phyloP scores from a whole-genome alignment of 2,113 vertebrate species.

The Galbula dea region DNA sequence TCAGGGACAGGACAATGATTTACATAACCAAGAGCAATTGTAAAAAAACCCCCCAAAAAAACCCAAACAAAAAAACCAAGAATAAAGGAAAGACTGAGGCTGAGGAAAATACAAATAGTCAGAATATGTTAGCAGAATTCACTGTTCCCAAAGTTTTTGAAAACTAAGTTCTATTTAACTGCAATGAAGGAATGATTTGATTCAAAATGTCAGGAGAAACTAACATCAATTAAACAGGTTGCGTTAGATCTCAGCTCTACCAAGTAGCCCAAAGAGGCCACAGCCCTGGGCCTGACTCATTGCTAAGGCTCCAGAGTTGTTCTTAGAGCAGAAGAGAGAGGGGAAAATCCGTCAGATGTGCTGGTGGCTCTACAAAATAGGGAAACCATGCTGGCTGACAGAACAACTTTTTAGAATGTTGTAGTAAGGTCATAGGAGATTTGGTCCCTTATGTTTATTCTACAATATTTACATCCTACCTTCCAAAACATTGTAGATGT shows the following conservation, averaged over 20 bases:
- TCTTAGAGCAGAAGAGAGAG: background rate
- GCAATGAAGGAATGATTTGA: background rate
- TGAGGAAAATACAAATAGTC: background rate
- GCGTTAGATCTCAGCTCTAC: background rate
- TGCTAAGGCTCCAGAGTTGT: background rate
- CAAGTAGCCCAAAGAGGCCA: background rate
- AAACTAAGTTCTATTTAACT: background rate
- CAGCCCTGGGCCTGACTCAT: background rate
- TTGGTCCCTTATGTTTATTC: background rate
- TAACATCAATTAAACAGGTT: background rate
- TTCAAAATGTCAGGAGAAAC: background rate
- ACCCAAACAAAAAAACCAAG: background rate
- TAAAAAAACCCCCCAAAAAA: background rate
- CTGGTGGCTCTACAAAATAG: background rate
- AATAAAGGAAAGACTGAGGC: background rate
- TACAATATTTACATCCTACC: background rate
- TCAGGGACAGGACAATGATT: background rate
- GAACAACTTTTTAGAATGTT: background rate
- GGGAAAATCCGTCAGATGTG: background rate
- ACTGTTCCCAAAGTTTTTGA: background rate
- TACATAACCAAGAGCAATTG: background rate
- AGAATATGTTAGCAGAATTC: background rate
- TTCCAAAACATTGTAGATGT: background rate
- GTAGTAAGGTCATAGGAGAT: background rate
- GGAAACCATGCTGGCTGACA: background rate